Evolutionary conservation across 2,888 invertebrate species (phyloP).

Genomic region (Cephus runcator): DNA sequence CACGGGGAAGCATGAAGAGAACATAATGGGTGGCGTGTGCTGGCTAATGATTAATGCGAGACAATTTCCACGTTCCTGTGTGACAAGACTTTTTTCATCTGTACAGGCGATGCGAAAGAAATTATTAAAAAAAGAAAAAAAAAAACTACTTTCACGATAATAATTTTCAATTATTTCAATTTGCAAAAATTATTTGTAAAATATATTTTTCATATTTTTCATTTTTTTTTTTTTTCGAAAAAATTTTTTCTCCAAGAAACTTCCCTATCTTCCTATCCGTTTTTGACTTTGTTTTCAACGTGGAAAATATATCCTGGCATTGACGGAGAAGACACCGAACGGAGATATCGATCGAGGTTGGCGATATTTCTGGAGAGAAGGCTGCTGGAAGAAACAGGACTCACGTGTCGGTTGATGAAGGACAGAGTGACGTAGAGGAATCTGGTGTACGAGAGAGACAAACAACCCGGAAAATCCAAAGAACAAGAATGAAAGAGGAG

Average conservation of each 20-base stretch:
- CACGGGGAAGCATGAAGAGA: neutral
- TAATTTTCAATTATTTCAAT: neutral
- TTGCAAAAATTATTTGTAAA: too few species aligned
- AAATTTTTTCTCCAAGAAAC: neutral
- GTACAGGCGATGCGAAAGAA: too few species aligned
- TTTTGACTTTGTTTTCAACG: neutral
- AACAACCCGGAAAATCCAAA: neutral
- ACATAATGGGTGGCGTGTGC: slow-evolving; percentile 42
- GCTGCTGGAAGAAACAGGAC: neutral
- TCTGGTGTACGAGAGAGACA: neutral
- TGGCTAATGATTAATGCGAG: slow-evolving; percentile 44
- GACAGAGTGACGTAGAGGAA: neutral
- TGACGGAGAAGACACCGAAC: neutral
- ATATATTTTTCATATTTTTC: too few species aligned
- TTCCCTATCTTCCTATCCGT: neutral
- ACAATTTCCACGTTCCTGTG: slow-evolving; percentile 8
- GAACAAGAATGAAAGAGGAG: neutral
- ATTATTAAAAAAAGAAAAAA: neutral
- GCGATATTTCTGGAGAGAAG: neutral
- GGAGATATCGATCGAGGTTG: neutral
- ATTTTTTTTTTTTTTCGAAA: neutral
- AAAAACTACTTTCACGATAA: neutral
- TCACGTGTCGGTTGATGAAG: neutral
- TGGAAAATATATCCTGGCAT: neutral
- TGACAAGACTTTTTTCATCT: neutral